phyloP scores from a whole-genome alignment of 2,888 invertebrate genomes.

The Amblyjoppa fuscipennis region DNA sequence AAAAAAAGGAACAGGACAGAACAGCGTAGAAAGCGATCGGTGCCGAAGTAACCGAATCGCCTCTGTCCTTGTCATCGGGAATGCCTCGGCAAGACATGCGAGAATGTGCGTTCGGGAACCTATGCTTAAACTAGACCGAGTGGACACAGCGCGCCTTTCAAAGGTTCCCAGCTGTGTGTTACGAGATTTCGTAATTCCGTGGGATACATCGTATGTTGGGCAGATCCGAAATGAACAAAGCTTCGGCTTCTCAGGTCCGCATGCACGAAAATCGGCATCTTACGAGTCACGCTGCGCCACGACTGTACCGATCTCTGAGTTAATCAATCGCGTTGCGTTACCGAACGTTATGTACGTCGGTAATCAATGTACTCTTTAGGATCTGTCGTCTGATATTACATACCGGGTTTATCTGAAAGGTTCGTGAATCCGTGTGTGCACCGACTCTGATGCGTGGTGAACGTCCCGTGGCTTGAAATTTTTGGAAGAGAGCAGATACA shows the following conservation, averaged over 20 bases:
- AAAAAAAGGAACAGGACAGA: slow-evolving; percentile 1
- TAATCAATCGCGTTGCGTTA: slow-evolving; percentile 36
- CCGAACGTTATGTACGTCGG: not conserved
- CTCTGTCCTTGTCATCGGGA: slow-evolving; percentile 58
- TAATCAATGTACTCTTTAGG: not conserved
- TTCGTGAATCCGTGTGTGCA: not conserved
- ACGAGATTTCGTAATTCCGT: slow-evolving; percentile 50
- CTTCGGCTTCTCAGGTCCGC: not conserved
- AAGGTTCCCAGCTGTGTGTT: slow-evolving; percentile 30
- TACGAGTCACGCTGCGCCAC: slow-evolving; percentile 1
- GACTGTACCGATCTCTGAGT: slow-evolving; percentile 9
- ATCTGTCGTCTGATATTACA: not conserved
- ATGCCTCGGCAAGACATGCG: slow-evolving; percentile 25
- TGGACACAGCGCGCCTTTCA: slow-evolving; percentile 30
- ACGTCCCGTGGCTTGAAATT: too few species aligned
- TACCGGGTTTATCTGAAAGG: not conserved
- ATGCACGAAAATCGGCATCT: slow-evolving; percentile 16
- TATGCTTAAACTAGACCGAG: not conserved
- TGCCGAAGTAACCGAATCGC: slow-evolving; percentile 33
- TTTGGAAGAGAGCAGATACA: too few species aligned
- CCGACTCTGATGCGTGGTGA: not conserved
- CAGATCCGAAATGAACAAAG: slow-evolving; percentile 35
- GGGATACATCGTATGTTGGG: slow-evolving; percentile 35
- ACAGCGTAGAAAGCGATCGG: slow-evolving; percentile 53
- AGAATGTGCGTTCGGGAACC: slow-evolving; percentile 42